Percentiles rank a stretch among this genome's conserved stretches.
phyloP scores from a whole-genome alignment of 1,140 invertebrate genomes.

The Drosophila simulans region DNA sequence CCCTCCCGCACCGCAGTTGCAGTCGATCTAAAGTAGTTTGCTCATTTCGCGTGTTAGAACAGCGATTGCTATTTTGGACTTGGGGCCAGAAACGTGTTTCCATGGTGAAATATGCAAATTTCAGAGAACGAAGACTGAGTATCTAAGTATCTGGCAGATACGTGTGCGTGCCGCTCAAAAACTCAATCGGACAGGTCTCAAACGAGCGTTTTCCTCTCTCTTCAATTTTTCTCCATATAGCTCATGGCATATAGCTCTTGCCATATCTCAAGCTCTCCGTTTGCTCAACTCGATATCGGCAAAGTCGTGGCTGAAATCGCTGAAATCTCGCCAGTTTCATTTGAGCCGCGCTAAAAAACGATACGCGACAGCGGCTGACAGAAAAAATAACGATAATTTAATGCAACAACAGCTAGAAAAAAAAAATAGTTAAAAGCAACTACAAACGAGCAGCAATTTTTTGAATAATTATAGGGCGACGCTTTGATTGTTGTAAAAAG shows the following conservation, averaged over 20 bases:
- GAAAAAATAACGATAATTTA: slow-evolving; percentile 21
- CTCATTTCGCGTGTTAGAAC: slow-evolving; percentile 63
- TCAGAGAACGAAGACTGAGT: slow-evolving; percentile 52
- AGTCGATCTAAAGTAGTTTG: slow-evolving; percentile 23
- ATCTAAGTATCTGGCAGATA: slow-evolving; percentile 65
- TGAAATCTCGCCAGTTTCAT: slow-evolving; percentile 79
- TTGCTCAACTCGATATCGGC: slow-evolving; percentile 32
- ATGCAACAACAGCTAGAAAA: slow-evolving; percentile 17
- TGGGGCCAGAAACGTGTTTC: slow-evolving; percentile 38
- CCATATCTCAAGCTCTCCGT: slow-evolving; percentile 37
- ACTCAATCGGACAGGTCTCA: slow-evolving; percentile 58
- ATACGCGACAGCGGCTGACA: slow-evolving; percentile 66
- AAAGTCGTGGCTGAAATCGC: slow-evolving; percentile 36
- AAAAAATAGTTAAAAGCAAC: slow-evolving; percentile 13
- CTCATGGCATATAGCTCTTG: slow-evolving; percentile 9
- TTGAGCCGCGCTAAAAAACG: slow-evolving; percentile 83
- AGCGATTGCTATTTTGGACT: slow-evolving; percentile 42
- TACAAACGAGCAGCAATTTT: slow-evolving; percentile 43
- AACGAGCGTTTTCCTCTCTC: slow-evolving; percentile 30
- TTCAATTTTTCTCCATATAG: slow-evolving; percentile 17
- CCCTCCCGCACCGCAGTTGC: slow-evolving; percentile 28
- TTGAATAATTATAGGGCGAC: slow-evolving; percentile 43
- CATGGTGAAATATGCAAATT: slow-evolving; percentile 69
- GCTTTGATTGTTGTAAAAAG: slow-evolving; percentile 47
- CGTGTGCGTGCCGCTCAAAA: slow-evolving; percentile 63